Conservation (phyloP, 2,888 invertebrate species). For the Drosophila peninsularis region DNA sequence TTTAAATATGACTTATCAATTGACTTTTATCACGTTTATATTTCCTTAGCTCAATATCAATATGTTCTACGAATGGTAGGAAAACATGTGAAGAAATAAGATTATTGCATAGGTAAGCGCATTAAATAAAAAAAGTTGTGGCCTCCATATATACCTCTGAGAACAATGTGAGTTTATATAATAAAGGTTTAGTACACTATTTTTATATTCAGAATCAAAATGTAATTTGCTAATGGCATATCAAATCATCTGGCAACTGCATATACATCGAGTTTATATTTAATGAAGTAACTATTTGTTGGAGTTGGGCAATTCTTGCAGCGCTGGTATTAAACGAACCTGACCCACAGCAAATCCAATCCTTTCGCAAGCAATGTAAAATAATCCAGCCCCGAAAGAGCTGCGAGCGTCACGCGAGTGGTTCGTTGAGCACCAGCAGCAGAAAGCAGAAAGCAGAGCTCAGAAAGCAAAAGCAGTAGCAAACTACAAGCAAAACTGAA, state of each 20-base stretch:
- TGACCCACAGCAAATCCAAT: constrained; percentile 29
- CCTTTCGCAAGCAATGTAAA: constrained; percentile 25
- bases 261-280: not conserved
- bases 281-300: not conserved
- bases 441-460: constrained; percentile 28
- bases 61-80: too few species aligned
- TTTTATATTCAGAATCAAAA: not conserved
- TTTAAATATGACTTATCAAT: not conserved
- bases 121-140: too few species aligned
- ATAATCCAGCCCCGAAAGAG: constrained; percentile 41
- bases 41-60: too few species aligned
- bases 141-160: too few species aligned
- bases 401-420: constrained; percentile 55
- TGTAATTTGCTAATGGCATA: not conserved
- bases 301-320: not conserved
- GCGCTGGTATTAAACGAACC: constrained; percentile 10
- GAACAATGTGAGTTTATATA: too few species aligned
- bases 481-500: constrained; percentile 46
- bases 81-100: too few species aligned
- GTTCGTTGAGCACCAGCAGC: constrained; percentile 43
- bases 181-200: too few species aligned
- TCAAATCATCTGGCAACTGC: not conserved
- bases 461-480: constrained; percentile 31
- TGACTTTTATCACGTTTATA: too few species aligned
- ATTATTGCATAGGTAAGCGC: not conserved